phyloP scores from a whole-genome alignment of 2,797 vertebrate species.

The Erithacus rubecula region DNA sequence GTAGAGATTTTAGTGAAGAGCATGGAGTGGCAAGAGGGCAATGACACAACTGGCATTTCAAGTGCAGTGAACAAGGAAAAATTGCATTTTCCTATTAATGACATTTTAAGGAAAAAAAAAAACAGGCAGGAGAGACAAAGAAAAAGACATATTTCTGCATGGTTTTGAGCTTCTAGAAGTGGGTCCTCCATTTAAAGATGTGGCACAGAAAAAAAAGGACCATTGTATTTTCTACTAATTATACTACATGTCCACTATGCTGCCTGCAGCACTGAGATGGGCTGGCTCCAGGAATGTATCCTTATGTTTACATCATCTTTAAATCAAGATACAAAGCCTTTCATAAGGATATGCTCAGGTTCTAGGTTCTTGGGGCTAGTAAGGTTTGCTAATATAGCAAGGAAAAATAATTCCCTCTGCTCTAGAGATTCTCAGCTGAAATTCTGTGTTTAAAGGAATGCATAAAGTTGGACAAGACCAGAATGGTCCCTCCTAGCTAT shows the following conservation, averaged over 20 bases:
- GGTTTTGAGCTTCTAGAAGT: background rate
- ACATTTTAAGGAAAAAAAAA: background rate
- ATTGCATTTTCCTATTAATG: background rate
- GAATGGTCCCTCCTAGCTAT: background rate
- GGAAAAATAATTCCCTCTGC: background rate
- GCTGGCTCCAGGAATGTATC: background rate
- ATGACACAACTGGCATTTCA: background rate
- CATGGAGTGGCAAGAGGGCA: background rate
- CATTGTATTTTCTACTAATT: background rate
- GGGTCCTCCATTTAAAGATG: background rate
- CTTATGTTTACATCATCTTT: background rate
- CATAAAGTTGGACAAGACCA: background rate
- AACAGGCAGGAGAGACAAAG: background rate
- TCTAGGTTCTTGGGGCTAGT: background rate
- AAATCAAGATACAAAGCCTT: background rate
- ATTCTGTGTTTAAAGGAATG: background rate
- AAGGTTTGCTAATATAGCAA: background rate
- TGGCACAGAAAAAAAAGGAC: background rate
- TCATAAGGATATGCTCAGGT: background rate
- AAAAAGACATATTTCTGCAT: background rate
- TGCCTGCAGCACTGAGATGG: background rate
- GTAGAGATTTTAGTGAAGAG: background rate
- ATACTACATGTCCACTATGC: background rate
- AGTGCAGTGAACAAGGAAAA: background rate
- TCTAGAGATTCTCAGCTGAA: slow-evolving; percentile 5